Evolutionary conservation across 2,113 vertebrate genomes (phyloP).

Genomic region (Sterrhoptilus dennistouni): DNA sequence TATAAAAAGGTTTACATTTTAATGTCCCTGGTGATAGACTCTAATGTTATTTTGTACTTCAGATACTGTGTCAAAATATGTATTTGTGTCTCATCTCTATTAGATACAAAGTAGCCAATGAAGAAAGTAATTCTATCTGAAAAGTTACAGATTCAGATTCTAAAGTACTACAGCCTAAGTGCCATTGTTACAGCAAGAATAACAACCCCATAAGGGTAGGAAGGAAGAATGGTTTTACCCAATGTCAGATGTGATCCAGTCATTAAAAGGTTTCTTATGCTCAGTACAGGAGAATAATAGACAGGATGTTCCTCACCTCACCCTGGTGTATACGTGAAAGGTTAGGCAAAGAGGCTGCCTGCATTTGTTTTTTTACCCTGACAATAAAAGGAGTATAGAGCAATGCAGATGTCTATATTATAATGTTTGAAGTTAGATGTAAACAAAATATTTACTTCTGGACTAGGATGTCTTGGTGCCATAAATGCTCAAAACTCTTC

Average conservation of each 20-base stretch:
- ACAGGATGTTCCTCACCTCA: background rate
- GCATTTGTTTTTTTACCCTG: background rate
- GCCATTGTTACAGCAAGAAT: background rate
- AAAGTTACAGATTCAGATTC: background rate
- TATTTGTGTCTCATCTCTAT: background rate
- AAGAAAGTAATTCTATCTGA: background rate
- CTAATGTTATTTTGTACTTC: background rate
- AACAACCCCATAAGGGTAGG: background rate
- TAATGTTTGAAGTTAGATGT: slow-evolving; percentile 41
- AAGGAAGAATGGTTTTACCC: background rate
- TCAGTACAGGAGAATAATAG: background rate
- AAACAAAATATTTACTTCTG: slow-evolving; percentile 65
- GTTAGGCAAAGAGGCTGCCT: background rate
- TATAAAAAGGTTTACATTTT: background rate
- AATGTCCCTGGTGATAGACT: background rate
- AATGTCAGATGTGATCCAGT: background rate
- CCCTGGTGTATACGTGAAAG: background rate
- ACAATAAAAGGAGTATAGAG: background rate
- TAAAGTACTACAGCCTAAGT: background rate
- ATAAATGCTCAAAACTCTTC: slow-evolving; percentile 24
- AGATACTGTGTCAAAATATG: background rate
- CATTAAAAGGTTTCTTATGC: background rate
- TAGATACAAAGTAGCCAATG: background rate
- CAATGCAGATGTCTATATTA: background rate
- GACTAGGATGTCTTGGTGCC: slow-evolving; percentile 11